Conservation (phyloP, 2,888 invertebrate species). For the Eupithecia insigniata region DNA sequence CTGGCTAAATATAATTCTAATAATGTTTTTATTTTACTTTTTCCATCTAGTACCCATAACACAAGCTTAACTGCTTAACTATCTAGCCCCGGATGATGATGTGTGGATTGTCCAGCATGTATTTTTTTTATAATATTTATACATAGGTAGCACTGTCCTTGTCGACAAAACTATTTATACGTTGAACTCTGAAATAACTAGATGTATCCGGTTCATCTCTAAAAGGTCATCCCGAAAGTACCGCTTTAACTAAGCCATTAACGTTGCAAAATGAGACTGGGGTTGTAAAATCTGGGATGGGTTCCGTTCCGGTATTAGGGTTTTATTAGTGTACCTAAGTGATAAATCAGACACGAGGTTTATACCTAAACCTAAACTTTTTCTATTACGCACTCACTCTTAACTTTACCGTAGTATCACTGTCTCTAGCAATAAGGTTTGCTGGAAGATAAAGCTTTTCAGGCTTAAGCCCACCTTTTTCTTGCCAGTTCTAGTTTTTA, state of each 20-base stretch:
- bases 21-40: too few species aligned
- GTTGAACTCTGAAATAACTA: not conserved
- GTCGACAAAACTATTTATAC: not conserved
- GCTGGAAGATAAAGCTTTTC: not conserved
- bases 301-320: conserved; percentile 6
- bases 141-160: not conserved
- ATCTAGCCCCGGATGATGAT: too few species aligned
- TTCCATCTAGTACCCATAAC: too few species aligned
- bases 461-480: not conserved
- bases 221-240: not conserved
- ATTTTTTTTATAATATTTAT: too few species aligned
- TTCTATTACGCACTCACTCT: not conserved
- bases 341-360: not conserved
- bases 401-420: not conserved
- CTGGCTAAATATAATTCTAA: too few species aligned
- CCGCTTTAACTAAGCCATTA: not conserved
- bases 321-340: not conserved
- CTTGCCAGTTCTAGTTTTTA: not conserved
- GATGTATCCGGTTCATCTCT: not conserved
- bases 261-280: not conserved
- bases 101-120: too few species aligned
- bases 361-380: not conserved
- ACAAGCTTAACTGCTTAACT: too few species aligned
- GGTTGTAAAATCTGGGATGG: not conserved
- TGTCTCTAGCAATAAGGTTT: not conserved